Base-by-base conservation (phyloP, 2,888 invertebrate genomes). In the Argynnis bischoffii region DNA sequence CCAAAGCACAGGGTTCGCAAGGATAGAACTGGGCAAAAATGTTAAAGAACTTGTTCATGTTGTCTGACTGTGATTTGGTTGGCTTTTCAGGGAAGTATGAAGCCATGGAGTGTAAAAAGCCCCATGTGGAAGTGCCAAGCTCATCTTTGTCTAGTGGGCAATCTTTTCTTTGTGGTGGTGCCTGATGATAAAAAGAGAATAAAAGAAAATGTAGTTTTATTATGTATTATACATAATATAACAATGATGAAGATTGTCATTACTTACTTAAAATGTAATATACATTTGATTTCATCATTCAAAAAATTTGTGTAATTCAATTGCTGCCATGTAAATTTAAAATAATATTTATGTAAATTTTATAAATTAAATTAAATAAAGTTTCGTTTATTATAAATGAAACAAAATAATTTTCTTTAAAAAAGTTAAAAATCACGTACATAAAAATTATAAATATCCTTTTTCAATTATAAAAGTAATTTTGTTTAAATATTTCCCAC, bases 41-140 rank as follows among this genome's bases (percentile, higher is more conserved):
- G 54, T 94, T 92, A 73, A 99, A 96, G 83, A 99, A 99, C 51
- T 93, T 93, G 56, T 92, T 94, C 95, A 99, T 97, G 74, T 97
- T 95, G 0, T 93, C 89, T 63, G 96, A 94, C 77, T 98, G 95
- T 55, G 93, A 86, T 6, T 87, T 87, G 0, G 95, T 94, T 0
- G 99, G 99, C 75, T 95, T 94, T 5, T 96, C 95, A 0, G 99
- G 98, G 89, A 96, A 99, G 84, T 98, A 97, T 0, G 98, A 97
- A 3, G 98, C 98, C 95, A 99, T 98, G 0, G 99, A 97, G 83
- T 99, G 99, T 3, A 99, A 93, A 76, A 99, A 95, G 6, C 97
- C 95, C 99, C 99, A 99, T 3, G 99, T 97, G 63, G 95, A 94
- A 5, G 94, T 94, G 31, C 97, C 97, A 55, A 97, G 85, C 72